Conservation (phyloP, 2,113 vertebrate genomes). For the Chloebia gouldiae region DNA sequence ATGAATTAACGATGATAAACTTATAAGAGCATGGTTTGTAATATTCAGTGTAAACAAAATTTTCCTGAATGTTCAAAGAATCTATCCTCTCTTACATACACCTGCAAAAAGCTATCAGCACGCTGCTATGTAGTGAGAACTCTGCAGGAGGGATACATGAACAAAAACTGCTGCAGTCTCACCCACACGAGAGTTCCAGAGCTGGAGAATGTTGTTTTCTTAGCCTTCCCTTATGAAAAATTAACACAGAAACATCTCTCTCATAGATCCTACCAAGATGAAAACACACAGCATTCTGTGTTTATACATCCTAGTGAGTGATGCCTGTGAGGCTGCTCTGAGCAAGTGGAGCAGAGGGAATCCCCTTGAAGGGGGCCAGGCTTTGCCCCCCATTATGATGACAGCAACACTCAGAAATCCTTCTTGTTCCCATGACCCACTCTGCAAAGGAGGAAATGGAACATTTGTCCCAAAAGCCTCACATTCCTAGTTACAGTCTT, state of each 20-base stretch:
- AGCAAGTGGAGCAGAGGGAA: background rate
- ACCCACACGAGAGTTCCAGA: background rate
- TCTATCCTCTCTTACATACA: background rate
- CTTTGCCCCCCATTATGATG: rapidly evolving
- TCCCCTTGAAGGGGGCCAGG: background rate
- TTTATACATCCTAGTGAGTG: background rate
- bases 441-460: background rate
- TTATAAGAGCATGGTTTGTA: background rate
- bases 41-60: background rate
- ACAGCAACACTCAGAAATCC: background rate
- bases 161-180: background rate
- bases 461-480: background rate
- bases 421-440: rapidly evolving
- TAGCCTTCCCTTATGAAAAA: background rate
- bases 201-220: background rate
- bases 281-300: background rate
- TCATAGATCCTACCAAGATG: background rate
- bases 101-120: background rate
- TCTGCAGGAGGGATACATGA: background rate
- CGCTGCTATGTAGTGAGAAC: background rate
- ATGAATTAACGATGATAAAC: background rate
- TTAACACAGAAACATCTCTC: background rate
- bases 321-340: background rate
- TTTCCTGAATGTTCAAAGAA: background rate
- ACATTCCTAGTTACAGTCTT: background rate